Evolutionary conservation across 2,888 invertebrate genomes (phyloP).

Genomic region (Timema cristinae): DNA sequence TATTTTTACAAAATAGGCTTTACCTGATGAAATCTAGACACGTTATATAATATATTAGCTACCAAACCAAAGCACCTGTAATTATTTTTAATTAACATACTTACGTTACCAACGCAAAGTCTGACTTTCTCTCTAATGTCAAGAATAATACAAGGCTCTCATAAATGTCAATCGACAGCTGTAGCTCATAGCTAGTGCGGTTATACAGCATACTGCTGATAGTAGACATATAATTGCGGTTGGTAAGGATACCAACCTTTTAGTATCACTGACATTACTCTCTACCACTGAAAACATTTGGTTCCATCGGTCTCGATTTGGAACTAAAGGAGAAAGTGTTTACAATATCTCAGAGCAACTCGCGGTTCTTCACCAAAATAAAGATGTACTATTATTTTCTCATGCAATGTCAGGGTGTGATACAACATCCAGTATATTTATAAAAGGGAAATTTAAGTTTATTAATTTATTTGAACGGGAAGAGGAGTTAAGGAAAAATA

Average conservation of each 20-base stretch:
- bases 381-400: neutral
- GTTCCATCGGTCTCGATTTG: neutral
- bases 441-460: neutral
- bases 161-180: neutral
- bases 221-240: neutral
- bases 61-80: neutral
- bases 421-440: neutral
- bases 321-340: conserved; percentile 1
- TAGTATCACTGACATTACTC: neutral
- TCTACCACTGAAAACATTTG: neutral
- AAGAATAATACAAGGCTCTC: neutral
- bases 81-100: neutral
- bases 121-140: neutral
- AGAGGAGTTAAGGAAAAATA: neutral
- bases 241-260: neutral
- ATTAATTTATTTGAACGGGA: neutral
- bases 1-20: too few species aligned
- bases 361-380: neutral
- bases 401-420: neutral
- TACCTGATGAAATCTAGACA: too few species aligned
- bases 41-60: neutral
- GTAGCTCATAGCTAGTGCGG: too few species aligned
- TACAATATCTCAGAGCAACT: neutral
- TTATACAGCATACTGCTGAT: neutral
- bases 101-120: neutral